Evolutionary conservation across 2,797 vertebrate species (phyloP), one percentile per base, ranked within the genome.

Genomic region (Scarus forsteni): DNA sequence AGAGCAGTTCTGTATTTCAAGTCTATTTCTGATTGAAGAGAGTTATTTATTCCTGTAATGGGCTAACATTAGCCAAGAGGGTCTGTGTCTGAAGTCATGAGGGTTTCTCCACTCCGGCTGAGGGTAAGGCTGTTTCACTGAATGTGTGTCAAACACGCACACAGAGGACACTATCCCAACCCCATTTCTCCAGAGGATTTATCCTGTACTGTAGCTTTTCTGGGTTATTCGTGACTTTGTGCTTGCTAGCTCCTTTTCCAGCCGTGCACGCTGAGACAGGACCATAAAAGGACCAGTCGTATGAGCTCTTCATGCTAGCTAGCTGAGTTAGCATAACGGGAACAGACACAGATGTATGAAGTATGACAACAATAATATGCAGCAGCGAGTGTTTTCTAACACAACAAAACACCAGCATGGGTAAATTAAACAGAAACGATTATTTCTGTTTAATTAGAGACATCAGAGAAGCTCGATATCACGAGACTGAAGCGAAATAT

Each of bases 271-370:
- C 39, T 67, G 38, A 77, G 70, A 70, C 58, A 66, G 66, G 39
- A 83, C 91, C 85, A 79, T 88, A 89, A 84, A 90, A 87, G 85
- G 88, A 87, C 74, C 75, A 77, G 75, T 39, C 53, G 64, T 59
- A 42, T 55, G 73, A 68, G 36, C 60, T 66, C 79, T 81, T 66
- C 7, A 70, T 48, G 27, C 27, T 90, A 86, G 85, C 84, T 88
- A 89, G 83, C 86, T 75, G 82, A 70, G 85, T 84, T 89, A 92
- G 86, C 83, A 83, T 59, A 81, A 85, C 73, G 70, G 74, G 42
- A 52, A 9, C 52, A 53, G 58, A 57, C 38, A 60, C 15, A 73
- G 67, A 68, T 3, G 12, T 52, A 54, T 16, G n/a, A 9, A 39
- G 15, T 46, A 38, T 27, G 53, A 61, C 70, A 48, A 27, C 27